phyloP scores from a whole-genome alignment of 2,113 vertebrate species.

The Pedetes capensis region DNA sequence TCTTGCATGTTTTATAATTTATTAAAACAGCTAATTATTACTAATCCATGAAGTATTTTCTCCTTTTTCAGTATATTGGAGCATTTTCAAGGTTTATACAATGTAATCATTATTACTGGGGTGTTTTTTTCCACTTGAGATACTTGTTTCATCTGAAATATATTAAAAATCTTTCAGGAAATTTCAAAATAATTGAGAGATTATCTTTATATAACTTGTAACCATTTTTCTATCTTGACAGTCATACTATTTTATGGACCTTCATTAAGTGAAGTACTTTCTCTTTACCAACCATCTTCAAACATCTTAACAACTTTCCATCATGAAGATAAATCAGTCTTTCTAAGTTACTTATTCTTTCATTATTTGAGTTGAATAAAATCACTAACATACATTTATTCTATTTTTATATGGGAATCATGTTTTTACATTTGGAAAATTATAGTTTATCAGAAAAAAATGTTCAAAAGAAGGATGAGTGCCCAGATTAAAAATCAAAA shows the following conservation, averaged over 20 bases:
- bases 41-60: not conserved
- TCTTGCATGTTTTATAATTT: not conserved
- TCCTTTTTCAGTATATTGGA: not conserved
- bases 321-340: not conserved
- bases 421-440: not conserved
- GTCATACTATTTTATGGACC: not conserved
- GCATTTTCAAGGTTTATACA: not conserved
- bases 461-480: not conserved
- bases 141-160: not conserved
- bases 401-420: not conserved
- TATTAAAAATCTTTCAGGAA: not conserved
- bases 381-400: not conserved
- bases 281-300: not conserved
- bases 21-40: not conserved
- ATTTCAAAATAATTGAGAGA: not conserved
- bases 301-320: not conserved
- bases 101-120: not conserved
- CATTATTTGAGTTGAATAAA: not conserved
- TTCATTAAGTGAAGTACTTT: not conserved
- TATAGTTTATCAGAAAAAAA: not conserved
- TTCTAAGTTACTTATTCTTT: not conserved
- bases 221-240: not conserved
- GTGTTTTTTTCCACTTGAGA: not conserved
- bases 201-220: not conserved
- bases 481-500: not conserved